These are phyloP conservation scores for Zosterops lateralis DNA, from an alignment of 2,113 vertebrate genomes.

Conservation along the genomic window DNA sequence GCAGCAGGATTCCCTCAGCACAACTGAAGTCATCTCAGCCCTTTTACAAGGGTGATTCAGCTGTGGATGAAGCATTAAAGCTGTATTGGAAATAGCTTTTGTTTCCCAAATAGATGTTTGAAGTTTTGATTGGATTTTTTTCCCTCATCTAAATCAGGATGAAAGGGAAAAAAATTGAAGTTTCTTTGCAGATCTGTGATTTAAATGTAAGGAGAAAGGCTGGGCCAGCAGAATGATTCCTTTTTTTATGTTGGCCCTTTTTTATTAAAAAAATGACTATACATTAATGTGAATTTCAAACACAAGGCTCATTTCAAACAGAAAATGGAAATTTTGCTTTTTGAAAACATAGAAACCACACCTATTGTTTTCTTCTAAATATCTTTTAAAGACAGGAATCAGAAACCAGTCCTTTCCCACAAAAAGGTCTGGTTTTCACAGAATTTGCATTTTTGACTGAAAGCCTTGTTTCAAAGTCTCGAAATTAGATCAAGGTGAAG, in stretches of 20 bases:
- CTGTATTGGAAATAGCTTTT: conserved; percentile 10
- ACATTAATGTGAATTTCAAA: conserved; percentile 30
- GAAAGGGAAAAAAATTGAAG: not conserved
- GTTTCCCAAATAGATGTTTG: not conserved
- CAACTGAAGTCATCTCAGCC: not conserved
- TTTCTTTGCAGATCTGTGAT: not conserved
- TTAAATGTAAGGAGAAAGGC: not conserved
- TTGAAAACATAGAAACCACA: conserved; percentile 47
- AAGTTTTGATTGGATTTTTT: not conserved
- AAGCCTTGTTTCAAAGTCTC: conserved; percentile 49
- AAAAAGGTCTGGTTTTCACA: conserved; percentile 43
- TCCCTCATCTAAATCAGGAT: not conserved
- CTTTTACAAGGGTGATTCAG: not conserved
- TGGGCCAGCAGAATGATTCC: not conserved
- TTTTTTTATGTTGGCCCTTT: conserved; percentile 1
- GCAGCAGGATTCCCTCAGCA: not conserved
- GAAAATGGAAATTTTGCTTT: conserved; percentile 55
- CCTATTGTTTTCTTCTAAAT: conserved; percentile 34
- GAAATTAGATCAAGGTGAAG: conserved; percentile 36
- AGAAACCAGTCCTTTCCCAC: conserved; percentile 49
- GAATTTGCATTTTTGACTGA: conserved; percentile 64
- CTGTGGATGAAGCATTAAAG: not conserved
- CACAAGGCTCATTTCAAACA: not conserved
- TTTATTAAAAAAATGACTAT: not conserved
- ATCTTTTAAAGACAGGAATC: conserved; percentile 27